A percentile compares a stretch with the other conserved stretches of the same genome.
These are phyloP conservation scores for Penaeus vannamei DNA, from an alignment of 1,140 invertebrate species.

Conservation along the genomic window DNA sequence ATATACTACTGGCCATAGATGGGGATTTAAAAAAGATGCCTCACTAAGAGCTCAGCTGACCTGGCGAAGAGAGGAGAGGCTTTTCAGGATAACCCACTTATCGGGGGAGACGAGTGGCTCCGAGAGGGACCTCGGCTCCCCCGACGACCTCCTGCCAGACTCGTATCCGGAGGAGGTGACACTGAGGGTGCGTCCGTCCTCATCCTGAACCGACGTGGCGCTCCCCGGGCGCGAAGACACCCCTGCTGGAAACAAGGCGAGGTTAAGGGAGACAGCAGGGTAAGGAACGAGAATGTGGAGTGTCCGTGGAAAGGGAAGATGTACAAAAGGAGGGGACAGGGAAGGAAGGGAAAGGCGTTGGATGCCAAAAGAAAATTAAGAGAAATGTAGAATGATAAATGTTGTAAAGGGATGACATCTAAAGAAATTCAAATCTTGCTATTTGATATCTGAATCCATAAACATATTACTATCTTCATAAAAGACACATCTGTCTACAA, in stretches of 20 bases:
- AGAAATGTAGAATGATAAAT: no score
- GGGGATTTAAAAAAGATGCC: neutral
- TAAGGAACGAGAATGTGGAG: no score
- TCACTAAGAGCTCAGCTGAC: neutral
- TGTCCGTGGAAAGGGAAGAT: no score
- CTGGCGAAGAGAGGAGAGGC: conserved; percentile 54
- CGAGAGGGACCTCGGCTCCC: conserved; percentile 52
- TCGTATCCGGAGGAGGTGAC: conserved; percentile 57
- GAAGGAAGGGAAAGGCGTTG: no score
- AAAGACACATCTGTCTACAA: no score
- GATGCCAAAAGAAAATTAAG: no score
- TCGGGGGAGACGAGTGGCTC: conserved; percentile 56
- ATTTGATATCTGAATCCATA: no score
- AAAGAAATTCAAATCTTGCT: no score
- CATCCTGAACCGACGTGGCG: conserved; percentile 53
- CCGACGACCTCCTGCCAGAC: conserved; percentile 55
- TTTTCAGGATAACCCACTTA: conserved; percentile 59
- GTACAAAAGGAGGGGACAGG: no score
- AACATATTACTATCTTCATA: no score
- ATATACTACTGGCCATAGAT: neutral
- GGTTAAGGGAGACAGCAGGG: no score
- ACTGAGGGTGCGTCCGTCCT: conserved; percentile 50
- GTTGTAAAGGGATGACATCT: no score
- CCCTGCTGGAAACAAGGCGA: neutral
- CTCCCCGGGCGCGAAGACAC: conserved; percentile 56